phyloP scores from a whole-genome alignment of 1,140 invertebrate genomes.

The Leptopilina clavipes region DNA sequence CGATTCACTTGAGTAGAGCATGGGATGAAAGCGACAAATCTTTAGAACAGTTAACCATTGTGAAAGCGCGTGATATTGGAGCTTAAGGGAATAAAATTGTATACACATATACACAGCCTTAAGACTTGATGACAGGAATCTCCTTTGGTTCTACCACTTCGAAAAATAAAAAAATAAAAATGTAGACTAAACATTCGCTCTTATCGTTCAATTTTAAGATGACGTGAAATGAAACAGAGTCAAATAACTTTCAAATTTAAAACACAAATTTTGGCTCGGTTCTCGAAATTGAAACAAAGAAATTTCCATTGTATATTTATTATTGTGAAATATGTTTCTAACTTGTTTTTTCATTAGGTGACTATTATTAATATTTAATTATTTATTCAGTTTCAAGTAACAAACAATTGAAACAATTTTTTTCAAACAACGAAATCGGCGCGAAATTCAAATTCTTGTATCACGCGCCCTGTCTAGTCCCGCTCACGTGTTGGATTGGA shows the following conservation, averaged over 20 bases:
- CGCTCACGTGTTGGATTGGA: background rate
- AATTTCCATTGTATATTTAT: background rate
- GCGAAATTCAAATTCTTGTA: conserved; percentile 22
- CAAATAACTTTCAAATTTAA: background rate
- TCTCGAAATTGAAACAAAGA: background rate
- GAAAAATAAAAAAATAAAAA: conserved; percentile 3
- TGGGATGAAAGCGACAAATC: conserved; percentile 57
- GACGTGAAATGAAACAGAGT: background rate
- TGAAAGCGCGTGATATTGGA: conserved; percentile 56
- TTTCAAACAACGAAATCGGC: background rate
- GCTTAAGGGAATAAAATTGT: conserved; percentile 20
- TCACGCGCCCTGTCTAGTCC: background rate
- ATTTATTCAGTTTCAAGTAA: no score
- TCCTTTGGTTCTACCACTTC: background rate
- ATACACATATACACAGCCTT: background rate
- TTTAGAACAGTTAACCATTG: conserved; percentile 64
- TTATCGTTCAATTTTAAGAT: conserved; percentile 7
- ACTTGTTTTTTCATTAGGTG: no score
- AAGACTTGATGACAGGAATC: conserved; percentile 10
- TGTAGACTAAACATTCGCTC: background rate
- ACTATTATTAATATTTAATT: no score
- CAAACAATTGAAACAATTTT: no score
- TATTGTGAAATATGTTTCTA: no score
- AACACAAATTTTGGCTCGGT: background rate
- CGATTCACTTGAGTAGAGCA: conserved; percentile 34